These are phyloP conservation scores for Crambe crambe DNA, from an alignment of 37 sponge, comb jelly and placozoan genomes.

Conservation along the genomic window DNA sequence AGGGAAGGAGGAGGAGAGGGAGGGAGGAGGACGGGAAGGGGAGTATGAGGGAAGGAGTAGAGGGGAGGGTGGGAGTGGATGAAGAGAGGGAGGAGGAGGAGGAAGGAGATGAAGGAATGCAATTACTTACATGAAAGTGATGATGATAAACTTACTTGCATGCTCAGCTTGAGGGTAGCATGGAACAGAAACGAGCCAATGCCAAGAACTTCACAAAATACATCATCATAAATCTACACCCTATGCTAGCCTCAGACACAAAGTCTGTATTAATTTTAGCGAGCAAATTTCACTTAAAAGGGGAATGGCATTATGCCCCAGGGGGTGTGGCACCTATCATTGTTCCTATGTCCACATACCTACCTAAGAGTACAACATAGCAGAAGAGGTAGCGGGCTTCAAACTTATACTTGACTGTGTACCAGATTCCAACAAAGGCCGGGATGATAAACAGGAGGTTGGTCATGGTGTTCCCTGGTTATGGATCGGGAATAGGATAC, in stretches of 20 bases:
- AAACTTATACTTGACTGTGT: slow-evolving; percentile 17
- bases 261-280: too few species aligned
- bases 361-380: slow-evolving; percentile 38
- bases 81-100: background rate
- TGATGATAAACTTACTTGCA: slow-evolving; percentile 48
- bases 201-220: slow-evolving; percentile 50
- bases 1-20: background rate
- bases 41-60: background rate
- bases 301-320: too few species aligned
- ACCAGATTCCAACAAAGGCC: slow-evolving; percentile 49
- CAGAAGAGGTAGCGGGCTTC: slow-evolving; percentile 60
- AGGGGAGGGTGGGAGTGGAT: background rate
- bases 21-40: slow-evolving; percentile 38
- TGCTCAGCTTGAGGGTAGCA: slow-evolving; percentile 60
- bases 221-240: background rate
- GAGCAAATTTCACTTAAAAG: background rate
- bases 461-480: slow-evolving; percentile 81
- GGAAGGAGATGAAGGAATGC: background rate
- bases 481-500: background rate
- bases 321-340: too few species aligned
- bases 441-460: slow-evolving; percentile 70
- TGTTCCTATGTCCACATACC: too few species aligned
- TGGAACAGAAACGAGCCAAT: slow-evolving; percentile 81
- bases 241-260: background rate
- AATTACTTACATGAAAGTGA: background rate